Evolutionary conservation across 2,888 invertebrate species (phyloP), one percentile per base, ranked within the genome.

Genomic region (Rapana venosa): DNA sequence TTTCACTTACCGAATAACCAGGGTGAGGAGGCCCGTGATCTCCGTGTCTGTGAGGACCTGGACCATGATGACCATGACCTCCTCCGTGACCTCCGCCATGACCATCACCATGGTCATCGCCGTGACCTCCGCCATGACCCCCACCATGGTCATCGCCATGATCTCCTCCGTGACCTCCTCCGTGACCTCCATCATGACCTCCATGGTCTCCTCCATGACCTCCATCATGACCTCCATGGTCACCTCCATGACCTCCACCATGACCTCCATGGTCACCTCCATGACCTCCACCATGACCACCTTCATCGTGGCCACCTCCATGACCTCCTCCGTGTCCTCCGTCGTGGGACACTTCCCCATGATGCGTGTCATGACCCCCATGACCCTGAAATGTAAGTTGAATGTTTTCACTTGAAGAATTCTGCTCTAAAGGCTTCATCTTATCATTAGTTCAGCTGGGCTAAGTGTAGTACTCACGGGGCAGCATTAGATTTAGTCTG

Each of bases 11-110:
- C 77, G 77, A 77, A 35, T 87, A 87, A 30, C 87, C 87, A 30
- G 87, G 87, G 26, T 87, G 87, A 30, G 87, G 87, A n/a, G 87
- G 87, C n/a, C 87, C 87, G 30, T 87, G 87, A 87, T 87, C 87
- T 0, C 87, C 87, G 26, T 79, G 74, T 20, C 87, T 74, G 87
- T 87, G 87, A n/a, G 77, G 56, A 11, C 79, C 77, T 20, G 47
- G 58, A 6, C 87, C 87, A 56, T 87, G 87, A 15, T 35, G 47
- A 5, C 77, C 87, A 22, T 87, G 87, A 74, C 87, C 87, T 56
- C 85, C 85, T 8, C 85, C 85, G n/a, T 85, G 85, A 85, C 85
- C 85, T 47, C 84, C 84, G 84, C 84, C 84, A 26, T 84, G 56
- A 26, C 22, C 83, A 11, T 35, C 83, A 8, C 83, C 83, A 22